Evolutionary conservation across 2,113 vertebrate species (phyloP), one percentile per base, ranked within the genome.

Genomic region (Eublepharis macularius): DNA sequence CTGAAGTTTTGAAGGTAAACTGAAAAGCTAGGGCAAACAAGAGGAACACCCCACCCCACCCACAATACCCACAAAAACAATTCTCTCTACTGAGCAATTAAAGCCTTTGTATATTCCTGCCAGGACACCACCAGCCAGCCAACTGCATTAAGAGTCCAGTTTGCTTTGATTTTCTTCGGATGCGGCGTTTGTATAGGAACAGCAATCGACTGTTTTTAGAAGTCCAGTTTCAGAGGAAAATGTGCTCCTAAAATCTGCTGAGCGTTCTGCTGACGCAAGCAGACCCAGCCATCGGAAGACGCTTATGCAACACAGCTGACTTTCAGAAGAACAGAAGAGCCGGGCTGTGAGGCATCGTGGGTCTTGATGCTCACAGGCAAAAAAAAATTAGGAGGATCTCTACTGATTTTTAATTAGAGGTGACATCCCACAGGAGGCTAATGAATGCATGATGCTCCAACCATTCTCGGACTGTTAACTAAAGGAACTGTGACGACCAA

Each of bases 401-500:
- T 34, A 75, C 57, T 0, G 1, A 3, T 0, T 29, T 76, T 76
- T 47, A 36, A 47, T 57, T 57, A 1, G 3, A 75, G 6, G 49
- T 76, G 14, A 2, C 63, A 77, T n/a, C 34, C 2, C 73, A 70
- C 43, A 26, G 51, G 12, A 13, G 36, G 47, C 75, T 43, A 24
- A 49, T 39, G 74, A 36, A 51, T 1, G 17, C 34, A 12, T 43
- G 17, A 19, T 60, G 45, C 49, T 60, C 47, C 2, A 83, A 43
- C 45, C 78, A 26, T 63, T 43, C 34, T 19, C 51, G 1, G 4
- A 11, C 39, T 76, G 57, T 49, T 82, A 32, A 82, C 68, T 19
- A 60, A 0, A 0, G 12, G 0, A 0, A 24, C 0, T 1, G 0
- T 4, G 21, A 32, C 77, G 45, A 78, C 11, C 68, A 90, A 83